Conservation (phyloP, 2,113 vertebrate genomes). For the Phaethon lepturus region DNA sequence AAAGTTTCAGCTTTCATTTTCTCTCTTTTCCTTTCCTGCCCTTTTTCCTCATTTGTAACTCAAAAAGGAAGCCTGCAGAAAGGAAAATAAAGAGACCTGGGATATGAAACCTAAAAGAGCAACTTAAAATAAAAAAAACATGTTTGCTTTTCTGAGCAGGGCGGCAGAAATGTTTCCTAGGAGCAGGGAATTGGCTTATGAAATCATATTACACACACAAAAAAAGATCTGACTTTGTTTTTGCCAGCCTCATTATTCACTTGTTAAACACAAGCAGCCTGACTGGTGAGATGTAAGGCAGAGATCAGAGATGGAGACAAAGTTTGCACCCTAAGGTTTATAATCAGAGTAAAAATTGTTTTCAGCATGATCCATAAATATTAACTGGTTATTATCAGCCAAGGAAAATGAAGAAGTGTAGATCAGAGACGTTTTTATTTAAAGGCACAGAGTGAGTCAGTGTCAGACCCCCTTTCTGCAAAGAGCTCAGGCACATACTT, state of each 20-base stretch:
- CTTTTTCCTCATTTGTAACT: conserved; percentile 10
- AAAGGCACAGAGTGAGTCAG: not conserved
- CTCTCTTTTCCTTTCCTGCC: not conserved
- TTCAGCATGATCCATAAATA: not conserved
- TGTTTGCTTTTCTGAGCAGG: conserved; percentile 24
- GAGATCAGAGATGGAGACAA: conserved; percentile 9
- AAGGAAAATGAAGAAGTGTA: not conserved
- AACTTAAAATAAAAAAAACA: not conserved
- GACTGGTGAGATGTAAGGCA: not conserved
- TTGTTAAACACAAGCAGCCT: not conserved
- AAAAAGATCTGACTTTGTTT: not conserved
- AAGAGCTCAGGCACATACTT: not conserved
- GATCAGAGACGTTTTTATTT: not conserved
- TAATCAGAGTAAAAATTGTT: conserved; percentile 14
- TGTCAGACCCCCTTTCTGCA: not conserved
- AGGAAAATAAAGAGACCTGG: not conserved
- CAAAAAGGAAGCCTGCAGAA: conserved; percentile 32
- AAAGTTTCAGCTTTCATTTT: conserved; percentile 25
- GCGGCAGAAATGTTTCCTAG: not conserved
- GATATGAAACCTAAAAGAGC: conserved; percentile 23
- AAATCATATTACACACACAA: not conserved
- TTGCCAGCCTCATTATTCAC: not conserved
- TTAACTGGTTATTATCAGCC: not conserved
- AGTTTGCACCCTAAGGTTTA: conserved; percentile 5
- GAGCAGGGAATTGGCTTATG: not conserved